Conservation (phyloP, 2,888 invertebrate species). For the Cancer borealis region DNA sequence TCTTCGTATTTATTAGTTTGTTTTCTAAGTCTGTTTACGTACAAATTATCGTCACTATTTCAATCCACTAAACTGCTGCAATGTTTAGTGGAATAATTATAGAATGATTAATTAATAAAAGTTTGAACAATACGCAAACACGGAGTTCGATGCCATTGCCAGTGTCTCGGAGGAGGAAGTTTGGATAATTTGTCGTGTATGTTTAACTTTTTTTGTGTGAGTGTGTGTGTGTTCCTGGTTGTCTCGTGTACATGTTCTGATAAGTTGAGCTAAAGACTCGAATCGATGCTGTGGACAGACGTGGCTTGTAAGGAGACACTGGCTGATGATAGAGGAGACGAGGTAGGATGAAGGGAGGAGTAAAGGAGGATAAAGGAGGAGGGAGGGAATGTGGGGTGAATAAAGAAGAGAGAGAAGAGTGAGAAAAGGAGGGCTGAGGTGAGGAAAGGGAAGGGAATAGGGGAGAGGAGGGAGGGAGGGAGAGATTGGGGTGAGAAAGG, state of each 20-base stretch:
- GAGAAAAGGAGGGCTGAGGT: too few relatives aligned
- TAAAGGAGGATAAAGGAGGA: not conserved
- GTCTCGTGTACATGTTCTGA: not conserved
- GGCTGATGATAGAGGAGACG: not conserved
- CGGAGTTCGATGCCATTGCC: not conserved
- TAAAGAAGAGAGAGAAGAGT: too few relatives aligned
- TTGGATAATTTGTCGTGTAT: not conserved
- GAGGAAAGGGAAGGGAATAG: not conserved
- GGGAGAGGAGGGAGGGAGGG: not conserved
- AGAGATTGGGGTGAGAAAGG: not conserved
- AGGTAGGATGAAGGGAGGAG: not conserved
- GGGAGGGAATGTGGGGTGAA: too few relatives aligned
- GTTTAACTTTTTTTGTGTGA: not conserved
- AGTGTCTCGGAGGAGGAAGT: not conserved
- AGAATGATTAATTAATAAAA: not conserved
- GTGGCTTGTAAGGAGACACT: not conserved
- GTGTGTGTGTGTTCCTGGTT: not conserved
- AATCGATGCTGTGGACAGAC: not conserved
- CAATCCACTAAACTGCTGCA: not conserved
- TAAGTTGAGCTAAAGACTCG: not conserved
- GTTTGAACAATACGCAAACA: not conserved
- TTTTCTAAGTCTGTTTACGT: too few relatives aligned
- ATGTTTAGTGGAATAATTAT: not conserved
- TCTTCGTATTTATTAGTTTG: too few relatives aligned
- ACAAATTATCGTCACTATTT: not conserved